Conservation (phyloP, 2,113 vertebrate genomes). For the Fukomys damarensis region DNA sequence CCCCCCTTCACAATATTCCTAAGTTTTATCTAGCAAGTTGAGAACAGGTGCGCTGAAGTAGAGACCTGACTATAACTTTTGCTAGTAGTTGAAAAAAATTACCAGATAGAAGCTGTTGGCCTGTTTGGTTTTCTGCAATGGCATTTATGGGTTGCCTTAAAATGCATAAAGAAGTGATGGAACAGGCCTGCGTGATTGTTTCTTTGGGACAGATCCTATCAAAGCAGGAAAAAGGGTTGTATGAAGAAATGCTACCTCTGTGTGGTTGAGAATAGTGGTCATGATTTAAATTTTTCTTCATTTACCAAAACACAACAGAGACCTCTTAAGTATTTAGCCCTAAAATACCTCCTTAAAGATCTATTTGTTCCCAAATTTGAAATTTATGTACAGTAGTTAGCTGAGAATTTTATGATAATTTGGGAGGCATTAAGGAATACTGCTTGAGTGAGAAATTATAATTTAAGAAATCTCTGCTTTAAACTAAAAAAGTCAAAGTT, state of each 20-base stretch:
- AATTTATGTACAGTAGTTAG: neutral
- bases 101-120: neutral
- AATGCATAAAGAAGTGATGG: neutral
- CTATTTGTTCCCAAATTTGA: neutral
- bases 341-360: neutral
- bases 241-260: neutral
- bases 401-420: neutral
- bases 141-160: conserved; percentile 15
- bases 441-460: neutral
- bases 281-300: neutral
- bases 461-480: neutral
- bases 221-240: neutral
- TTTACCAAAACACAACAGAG: neutral
- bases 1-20: neutral
- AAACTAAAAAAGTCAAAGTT: neutral
- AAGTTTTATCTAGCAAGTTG: neutral
- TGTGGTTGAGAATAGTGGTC: neutral
- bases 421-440: neutral
- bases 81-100: neutral
- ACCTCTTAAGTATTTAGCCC: too few relatives aligned
- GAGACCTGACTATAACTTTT: neutral
- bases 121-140: neutral
- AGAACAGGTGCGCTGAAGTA: neutral
- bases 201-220: neutral
- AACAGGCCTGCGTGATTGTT: neutral